Conservation (phyloP, 35 echinoderm and acorn worm species). For the Ptychodera flava region DNA sequence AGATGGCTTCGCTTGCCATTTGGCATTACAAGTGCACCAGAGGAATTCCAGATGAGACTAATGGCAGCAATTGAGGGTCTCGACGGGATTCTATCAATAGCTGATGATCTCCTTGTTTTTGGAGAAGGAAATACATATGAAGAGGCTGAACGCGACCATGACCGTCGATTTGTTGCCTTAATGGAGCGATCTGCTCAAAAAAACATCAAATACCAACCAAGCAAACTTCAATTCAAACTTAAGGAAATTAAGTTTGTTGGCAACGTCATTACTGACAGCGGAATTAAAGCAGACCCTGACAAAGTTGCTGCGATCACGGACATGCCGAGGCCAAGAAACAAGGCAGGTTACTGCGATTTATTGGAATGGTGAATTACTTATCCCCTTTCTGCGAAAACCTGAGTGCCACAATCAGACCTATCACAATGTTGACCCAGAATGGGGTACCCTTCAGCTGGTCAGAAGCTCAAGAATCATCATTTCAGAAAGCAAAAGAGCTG, state of each 20-base stretch:
- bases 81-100: slow-evolving; percentile 29
- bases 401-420: slow-evolving; percentile 45
- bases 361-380: slow-evolving; percentile 55
- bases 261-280: slow-evolving; percentile 30
- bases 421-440: slow-evolving; percentile 31
- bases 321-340: slow-evolving; percentile 41
- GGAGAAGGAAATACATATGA: slow-evolving; percentile 30
- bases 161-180: slow-evolving; percentile 42
- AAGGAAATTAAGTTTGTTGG: slow-evolving; percentile 67
- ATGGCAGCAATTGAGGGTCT: slow-evolving; percentile 32
- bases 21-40: slow-evolving; percentile 61
- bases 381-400: slow-evolving; percentile 54
- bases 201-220: slow-evolving; percentile 66
- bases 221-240: slow-evolving; percentile 60
- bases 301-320: slow-evolving; percentile 56
- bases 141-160: slow-evolving; percentile 25
- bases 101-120: slow-evolving; percentile 37
- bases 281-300: slow-evolving; percentile 46
- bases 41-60: slow-evolving; percentile 59
- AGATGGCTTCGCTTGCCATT: slow-evolving; percentile 64
- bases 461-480: slow-evolving; percentile 29
- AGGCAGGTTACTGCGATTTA: slow-evolving; percentile 50
- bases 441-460: slow-evolving; percentile 46
- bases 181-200: slow-evolving; percentile 44
- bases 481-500: slow-evolving; percentile 22